Evolutionary conservation across 2,797 vertebrate species (phyloP), one percentile per base, ranked within the genome.

Genomic region (Sardinella longiceps): DNA sequence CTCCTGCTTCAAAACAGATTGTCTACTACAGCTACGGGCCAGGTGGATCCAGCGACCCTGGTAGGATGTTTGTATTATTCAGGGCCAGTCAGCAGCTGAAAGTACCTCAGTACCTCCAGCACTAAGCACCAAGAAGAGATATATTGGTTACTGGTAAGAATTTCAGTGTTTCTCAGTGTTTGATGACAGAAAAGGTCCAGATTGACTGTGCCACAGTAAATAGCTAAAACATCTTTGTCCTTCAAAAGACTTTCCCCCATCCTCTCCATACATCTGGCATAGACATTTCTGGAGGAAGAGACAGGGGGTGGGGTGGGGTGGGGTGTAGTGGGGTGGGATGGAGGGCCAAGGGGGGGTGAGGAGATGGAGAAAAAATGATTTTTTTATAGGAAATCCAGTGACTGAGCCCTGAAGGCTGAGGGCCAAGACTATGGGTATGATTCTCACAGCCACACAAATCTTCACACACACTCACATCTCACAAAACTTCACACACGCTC

Each of bases 241-340:
- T 81, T 56, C 80, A 30, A 18, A 39, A 77, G 33, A 77, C 37
- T 48, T 58, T 81, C 33, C 28, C 51, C 30, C n/a, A 11, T 80
- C 30, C 48, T 51, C 46, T 39, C 74, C 30, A 33, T 77, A 77
- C 70, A 77, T 77, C 50, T 58, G 37, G 60, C 70, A 77, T 23
- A 77, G 70, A 43, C 70, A 77, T 77, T 77, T 77, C 70, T 39
- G 70, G 18, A 43, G 10, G 70, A 77, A 63, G 0, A 56, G 0
- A 56, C 88, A 84, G 89, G 7, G 28, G 85, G 87, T 89, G 83
- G 84, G 2, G 11, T 33, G 66, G 33, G 37, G 70, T 18, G 12
- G 9, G 37, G 70, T 9, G 30, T 14, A 37, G 20, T 7, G 70
- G 3, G n/a, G n/a, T n/a, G 70, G n/a, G 37, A 77, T 43, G 33